Evolutionary conservation across 2,113 vertebrate genomes (phyloP).

Genomic region (Ciconia maguari): DNA sequence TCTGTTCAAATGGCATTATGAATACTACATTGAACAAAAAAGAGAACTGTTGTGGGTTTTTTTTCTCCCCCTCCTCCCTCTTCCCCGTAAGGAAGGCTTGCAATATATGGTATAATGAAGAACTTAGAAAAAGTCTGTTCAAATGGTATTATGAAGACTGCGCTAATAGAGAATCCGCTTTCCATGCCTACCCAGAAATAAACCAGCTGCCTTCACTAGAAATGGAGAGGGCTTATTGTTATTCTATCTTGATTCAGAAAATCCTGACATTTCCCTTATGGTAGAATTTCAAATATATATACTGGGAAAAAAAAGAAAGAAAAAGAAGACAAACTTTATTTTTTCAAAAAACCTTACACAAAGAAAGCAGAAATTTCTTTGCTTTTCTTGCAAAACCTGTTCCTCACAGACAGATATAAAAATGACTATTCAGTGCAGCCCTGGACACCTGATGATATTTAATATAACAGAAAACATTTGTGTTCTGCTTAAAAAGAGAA

Average conservation of each 20-base stretch:
- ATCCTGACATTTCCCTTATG: background rate
- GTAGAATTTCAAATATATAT: background rate
- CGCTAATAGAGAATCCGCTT: background rate
- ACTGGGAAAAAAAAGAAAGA: background rate
- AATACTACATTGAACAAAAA: background rate
- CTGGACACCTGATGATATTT: background rate
- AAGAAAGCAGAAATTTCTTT: background rate
- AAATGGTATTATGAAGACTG: background rate
- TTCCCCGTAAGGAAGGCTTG: background rate
- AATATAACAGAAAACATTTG: background rate
- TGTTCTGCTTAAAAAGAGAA: background rate
- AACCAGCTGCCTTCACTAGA: background rate
- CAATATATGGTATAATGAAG: background rate
- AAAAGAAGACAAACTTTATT: background rate
- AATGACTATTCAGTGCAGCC: background rate
- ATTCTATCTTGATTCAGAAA: background rate
- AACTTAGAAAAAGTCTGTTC: background rate
- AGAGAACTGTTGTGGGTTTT: background rate
- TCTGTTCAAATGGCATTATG: background rate
- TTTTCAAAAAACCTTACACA: background rate
- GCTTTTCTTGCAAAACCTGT: background rate
- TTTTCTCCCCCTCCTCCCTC: accelerated
- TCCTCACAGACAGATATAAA: background rate
- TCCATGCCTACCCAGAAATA: background rate
- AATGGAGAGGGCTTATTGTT: background rate